Conservation (phyloP, 2,113 vertebrate species). For the Bos javanicus region DNA sequence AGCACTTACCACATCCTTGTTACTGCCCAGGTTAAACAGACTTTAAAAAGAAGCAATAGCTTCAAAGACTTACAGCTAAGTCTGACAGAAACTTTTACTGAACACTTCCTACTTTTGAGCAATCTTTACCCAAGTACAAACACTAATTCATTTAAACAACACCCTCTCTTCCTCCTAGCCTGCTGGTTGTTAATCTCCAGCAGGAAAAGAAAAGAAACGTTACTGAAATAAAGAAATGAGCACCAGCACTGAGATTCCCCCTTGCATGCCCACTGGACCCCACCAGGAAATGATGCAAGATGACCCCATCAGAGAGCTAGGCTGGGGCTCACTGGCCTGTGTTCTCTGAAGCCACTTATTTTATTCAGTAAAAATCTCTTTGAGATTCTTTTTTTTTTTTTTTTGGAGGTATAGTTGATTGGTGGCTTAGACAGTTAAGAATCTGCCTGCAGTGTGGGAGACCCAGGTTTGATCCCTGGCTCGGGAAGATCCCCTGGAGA, state of each 20-base stretch:
- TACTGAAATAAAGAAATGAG: neutral
- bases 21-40: neutral
- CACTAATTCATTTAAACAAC: neutral
- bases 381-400: neutral
- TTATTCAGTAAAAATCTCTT: neutral
- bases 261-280: neutral
- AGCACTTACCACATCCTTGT: neutral
- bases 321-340: neutral
- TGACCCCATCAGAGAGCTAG: rapidly evolving
- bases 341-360: neutral
- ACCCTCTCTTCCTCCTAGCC: neutral
- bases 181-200: neutral
- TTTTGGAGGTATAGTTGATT: neutral
- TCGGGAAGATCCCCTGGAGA: neutral
- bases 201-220: rapidly evolving
- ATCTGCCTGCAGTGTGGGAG: neutral
- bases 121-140: neutral
- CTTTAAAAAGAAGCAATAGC: neutral
- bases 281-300: neutral
- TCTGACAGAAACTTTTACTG: neutral
- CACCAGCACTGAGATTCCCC: neutral
- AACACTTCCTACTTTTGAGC: neutral
- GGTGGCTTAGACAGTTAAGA: neutral
- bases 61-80: neutral
- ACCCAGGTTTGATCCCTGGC: neutral